phyloP scores from a whole-genome alignment of 2,888 invertebrate species.

The Lomographa bimaculata region DNA sequence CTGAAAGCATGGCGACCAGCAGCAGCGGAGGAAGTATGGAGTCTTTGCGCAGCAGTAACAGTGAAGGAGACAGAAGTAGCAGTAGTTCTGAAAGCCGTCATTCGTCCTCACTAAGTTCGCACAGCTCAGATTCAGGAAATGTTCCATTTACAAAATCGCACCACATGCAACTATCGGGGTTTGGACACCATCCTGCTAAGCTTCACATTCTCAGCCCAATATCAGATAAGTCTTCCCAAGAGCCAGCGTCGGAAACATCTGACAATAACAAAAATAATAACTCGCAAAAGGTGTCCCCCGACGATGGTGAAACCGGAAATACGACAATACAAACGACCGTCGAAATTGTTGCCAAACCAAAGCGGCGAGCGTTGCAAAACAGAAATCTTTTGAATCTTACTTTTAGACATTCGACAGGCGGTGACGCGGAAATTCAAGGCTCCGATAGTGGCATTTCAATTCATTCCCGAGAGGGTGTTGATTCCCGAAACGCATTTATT shows the following conservation, averaged over 20 bases:
- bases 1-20: conserved; percentile 94
- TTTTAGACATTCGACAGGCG: conserved; percentile 85
- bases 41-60: conserved; percentile 92
- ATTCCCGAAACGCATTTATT: conserved; percentile 85
- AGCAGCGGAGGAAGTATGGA: conserved; percentile 95
- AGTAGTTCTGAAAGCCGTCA: conserved; percentile 93
- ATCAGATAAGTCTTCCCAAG: conserved; percentile 95
- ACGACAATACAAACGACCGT: conserved; percentile 73
- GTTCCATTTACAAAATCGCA: conserved; percentile 84
- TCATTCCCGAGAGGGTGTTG: conserved; percentile 91
- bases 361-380: conserved; percentile 88
- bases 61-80: conserved; percentile 93
- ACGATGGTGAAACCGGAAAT: conserved; percentile 79
- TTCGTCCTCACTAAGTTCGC: conserved; percentile 93
- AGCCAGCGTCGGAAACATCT: conserved; percentile 92
- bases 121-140: conserved; percentile 92
- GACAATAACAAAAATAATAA: conserved; percentile 92
- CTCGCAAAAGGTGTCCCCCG: conserved; percentile 90
- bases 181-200: conserved; percentile 89
- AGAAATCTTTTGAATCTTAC: conserved; percentile 89
- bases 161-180: conserved; percentile 86
- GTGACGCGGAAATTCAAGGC: conserved; percentile 91
- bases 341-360: conserved; percentile 82
- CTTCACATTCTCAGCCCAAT: conserved; percentile 94
- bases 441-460: conserved; percentile 95